A percentile compares a stretch with the other conserved stretches of the same genome.
phyloP scores from a whole-genome alignment of 2,888 invertebrate species.

The Lithophane leautieri region DNA sequence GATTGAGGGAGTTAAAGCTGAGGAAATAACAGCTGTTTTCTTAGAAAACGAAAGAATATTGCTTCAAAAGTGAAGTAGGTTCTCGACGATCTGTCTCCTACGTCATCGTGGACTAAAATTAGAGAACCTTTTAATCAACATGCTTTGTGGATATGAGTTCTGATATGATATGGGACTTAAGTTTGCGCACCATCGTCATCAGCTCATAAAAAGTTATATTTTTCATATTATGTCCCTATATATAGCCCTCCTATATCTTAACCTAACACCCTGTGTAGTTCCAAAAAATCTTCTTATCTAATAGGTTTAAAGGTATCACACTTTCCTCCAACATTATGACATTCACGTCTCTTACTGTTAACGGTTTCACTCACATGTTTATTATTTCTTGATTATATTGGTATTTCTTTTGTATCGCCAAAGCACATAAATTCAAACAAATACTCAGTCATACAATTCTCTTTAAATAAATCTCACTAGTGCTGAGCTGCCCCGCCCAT shows the following conservation, averaged over 20 bases:
- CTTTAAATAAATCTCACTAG: conserved; percentile 46
- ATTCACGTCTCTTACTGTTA: not conserved
- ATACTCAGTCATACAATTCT: conserved; percentile 11
- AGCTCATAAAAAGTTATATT: not conserved
- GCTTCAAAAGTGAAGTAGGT: not conserved
- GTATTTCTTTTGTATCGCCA: not conserved
- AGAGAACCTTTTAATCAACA: not conserved
- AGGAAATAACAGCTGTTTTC: not conserved
- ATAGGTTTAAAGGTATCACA: not conserved
- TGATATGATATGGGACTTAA: too few relatives aligned
- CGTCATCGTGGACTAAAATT: not conserved
- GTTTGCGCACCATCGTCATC: not conserved
- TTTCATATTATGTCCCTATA: not conserved
- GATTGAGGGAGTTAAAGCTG: conserved; percentile 35
- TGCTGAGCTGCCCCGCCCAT: conserved; percentile 72
- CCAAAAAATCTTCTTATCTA: not conserved
- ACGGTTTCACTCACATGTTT: not conserved
- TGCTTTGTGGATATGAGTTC: not conserved
- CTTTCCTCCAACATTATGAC: not conserved
- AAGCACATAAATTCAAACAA: conserved; percentile 14
- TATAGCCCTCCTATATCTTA: not conserved
- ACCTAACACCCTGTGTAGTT: not conserved
- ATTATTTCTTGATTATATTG: not conserved
- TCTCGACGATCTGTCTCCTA: not conserved
- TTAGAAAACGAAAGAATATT: not conserved